These are phyloP conservation scores for Sinocyclocheilus rhinocerous DNA, from an alignment of 2,113 vertebrate species.

Conservation along the genomic window DNA sequence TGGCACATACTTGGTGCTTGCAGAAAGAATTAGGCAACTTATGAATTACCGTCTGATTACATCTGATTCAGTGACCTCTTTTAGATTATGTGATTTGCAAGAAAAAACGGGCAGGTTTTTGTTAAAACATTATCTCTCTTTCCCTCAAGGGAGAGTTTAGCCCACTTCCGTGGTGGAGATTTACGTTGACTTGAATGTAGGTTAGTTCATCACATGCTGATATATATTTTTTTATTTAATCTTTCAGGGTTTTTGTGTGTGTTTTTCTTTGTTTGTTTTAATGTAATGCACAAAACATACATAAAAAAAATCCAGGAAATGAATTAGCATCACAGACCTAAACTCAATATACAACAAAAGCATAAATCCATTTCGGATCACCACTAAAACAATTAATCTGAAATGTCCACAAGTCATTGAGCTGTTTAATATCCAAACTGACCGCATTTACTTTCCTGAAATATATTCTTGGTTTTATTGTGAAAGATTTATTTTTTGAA, in stretches of 20 bases:
- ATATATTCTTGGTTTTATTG: neutral
- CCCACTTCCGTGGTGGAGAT: slow-evolving; percentile 14
- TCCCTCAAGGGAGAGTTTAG: slow-evolving; percentile 28
- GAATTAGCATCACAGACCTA: neutral
- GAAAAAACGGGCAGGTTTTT: slow-evolving; percentile 24
- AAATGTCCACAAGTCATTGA: slow-evolving; percentile 2
- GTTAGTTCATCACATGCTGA: slow-evolving; percentile 29
- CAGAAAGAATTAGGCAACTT: neutral
- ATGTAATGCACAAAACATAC: neutral
- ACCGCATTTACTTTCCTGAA: neutral
- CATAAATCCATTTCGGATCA: neutral
- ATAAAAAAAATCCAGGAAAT: neutral
- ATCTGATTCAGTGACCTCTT: slow-evolving; percentile 55
- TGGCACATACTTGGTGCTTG: neutral
- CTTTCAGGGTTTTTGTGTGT: neutral
- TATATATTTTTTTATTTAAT: neutral
- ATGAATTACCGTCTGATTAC: neutral
- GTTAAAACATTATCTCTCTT: slow-evolving; percentile 24
- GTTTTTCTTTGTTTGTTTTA: neutral
- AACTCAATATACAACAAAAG: neutral
- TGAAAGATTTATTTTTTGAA: neutral
- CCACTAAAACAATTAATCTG: neutral
- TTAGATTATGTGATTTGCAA: slow-evolving; percentile 28
- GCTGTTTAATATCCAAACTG: neutral
- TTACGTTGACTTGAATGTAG: slow-evolving; percentile 34